Conservation (phyloP, 2,888 invertebrate species). For the Rhagonycha fulva region DNA sequence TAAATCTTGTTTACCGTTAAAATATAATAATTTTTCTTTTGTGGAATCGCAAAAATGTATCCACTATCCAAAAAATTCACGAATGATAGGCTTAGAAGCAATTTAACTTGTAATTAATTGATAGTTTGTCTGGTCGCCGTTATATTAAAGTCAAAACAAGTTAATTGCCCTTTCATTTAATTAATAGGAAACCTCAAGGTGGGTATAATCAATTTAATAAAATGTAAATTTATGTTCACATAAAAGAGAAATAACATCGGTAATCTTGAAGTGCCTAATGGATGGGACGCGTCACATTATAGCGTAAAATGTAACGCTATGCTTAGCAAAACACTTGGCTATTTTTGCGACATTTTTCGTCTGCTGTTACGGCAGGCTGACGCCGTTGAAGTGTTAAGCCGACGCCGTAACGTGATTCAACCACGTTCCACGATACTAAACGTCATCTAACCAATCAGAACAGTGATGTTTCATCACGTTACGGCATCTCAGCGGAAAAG, state of each 20-base stretch:
- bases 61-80: neutral
- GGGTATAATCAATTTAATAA: neutral
- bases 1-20: neutral
- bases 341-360: too few species aligned
- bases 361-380: neutral
- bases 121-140: neutral
- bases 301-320: neutral
- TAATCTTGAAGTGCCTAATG: neutral
- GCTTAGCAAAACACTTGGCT: neutral
- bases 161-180: neutral
- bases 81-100: neutral
- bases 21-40: neutral
- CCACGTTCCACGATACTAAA: too few species aligned
- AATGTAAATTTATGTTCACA: neutral
- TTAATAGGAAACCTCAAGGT: neutral
- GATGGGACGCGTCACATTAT: neutral
- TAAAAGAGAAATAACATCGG: neutral
- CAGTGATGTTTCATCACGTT: too few species aligned
- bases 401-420: too few species aligned
- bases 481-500: too few species aligned
- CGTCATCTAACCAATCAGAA: too few species aligned
- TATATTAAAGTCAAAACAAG: neutral
- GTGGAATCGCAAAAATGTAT: neutral
- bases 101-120: neutral
- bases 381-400: neutral